Base-by-base conservation (phyloP, 1,140 invertebrate genomes). In the Eurosta solidaginis region DNA sequence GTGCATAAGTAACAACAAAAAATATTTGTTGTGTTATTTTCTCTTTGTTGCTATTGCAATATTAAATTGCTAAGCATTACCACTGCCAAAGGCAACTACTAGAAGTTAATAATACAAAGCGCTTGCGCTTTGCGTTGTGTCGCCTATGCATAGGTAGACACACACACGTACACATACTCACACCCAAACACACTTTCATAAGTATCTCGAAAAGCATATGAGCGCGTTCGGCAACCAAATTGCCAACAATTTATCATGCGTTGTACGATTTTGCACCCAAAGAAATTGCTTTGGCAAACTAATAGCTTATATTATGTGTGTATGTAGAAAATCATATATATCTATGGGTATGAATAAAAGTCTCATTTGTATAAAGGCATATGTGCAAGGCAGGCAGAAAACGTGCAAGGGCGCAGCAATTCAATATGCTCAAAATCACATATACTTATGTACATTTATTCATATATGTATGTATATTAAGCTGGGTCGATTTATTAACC, bases 181-280 rank as follows among this genome's bases (percentile, higher is more conserved):
- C n/a, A n/a, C n/a, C n/a, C n/a, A n/a, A 17, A 33, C 12, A n/a
- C 9, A n/a, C n/a, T n/a, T 59, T 12, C 17, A 40, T 59, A 29
- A 14, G 25, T 36, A 29, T 14, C n/a, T n/a, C n/a, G n/a, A n/a
- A n/a, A n/a, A n/a, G 33, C 59, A 42, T 68, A 68, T 68, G 59
- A 33, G 59, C 59, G 59, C 59, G 59, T 68, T 68, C 59, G 40
- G 59, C 59, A 68, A 68, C 33, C 59, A 68, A 68, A 68, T 68
- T 68, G 59, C 33, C 59, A 68, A 22, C 33, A 40, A 68, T 68
- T 68, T 68, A 68, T 68, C 59, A 68, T 68, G 59, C 59, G 59
- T 68, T 36, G 59, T 40, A n/a, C 33, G 59, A 29, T 17, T 50
- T 47, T 75, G 74, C 27, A 50, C 29, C 47, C 74, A 27, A 47